Evolutionary conservation across 1,140 invertebrate species (phyloP), one percentile per base, ranked within the genome.

Genomic region (Palaemon carinicauda): DNA sequence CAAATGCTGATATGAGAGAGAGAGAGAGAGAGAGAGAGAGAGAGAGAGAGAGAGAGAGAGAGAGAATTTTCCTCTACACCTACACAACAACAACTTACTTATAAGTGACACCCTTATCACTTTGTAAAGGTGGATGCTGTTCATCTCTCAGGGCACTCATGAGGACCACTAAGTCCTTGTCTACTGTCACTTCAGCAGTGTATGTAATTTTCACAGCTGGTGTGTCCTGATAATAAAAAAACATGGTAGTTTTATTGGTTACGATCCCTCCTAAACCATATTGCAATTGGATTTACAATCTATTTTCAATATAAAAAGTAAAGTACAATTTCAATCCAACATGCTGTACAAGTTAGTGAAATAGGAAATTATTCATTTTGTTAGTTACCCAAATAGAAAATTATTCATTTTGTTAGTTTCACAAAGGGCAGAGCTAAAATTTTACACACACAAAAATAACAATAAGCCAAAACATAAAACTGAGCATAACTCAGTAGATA

Each of bases 161-260:
- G 14, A 99, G 91, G 5, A 96, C 96, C 3, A 94, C 95, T 27
- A 98, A 92, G 83, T 95, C 94, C 27, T 90, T 92, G n/a, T 96
- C 95, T 75, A 95, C 96, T 73, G 93, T 93, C 33, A 98, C 95
- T 88, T 94, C 94, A 3, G 97, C 97, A 82, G 94, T 93, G 90
- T 98, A 99, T 3, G 96, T 95, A 85, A 94, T 94, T 92, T 99
- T 99, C 0, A 98, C 95, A n/a, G 94, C 93, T 4, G 98, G 97
- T 0, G 97, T 96, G 92, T 99, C 98, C 93, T 99, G 97, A 15
- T 73, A 24, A 29, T 7, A 10, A 79, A 79, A n/a, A 52, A 71
- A 41, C 0, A 41, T 41, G 41, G 21, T 27, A 52, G 21, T 78
- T 50, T 21, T 52, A 21, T 78, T 17, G 54, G 9, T 24, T 51